Evolutionary conservation across 2,113 vertebrate species (phyloP).

Genomic region (Diphyllodes magnificus): DNA sequence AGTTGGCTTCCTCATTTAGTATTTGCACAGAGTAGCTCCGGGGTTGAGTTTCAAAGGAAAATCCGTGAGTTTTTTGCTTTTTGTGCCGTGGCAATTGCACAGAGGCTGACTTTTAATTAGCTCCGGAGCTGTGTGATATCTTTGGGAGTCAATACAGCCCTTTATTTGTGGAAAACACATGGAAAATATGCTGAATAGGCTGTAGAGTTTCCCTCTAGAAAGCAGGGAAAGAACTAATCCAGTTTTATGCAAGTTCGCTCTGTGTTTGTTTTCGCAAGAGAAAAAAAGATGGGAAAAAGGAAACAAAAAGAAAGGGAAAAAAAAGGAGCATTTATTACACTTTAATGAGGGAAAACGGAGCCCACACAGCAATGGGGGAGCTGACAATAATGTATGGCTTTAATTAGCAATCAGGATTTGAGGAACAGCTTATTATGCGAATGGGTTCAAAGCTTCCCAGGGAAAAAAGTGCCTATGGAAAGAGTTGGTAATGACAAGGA

Average conservation of each 20-base stretch:
- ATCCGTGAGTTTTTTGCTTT: neutral
- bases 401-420: constrained; percentile 66
- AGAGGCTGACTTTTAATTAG: constrained; percentile 25
- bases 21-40: neutral
- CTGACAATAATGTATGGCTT: constrained; percentile 59
- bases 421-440: constrained; percentile 54
- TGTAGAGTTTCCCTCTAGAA: neutral
- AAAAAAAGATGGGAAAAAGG: neutral
- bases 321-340: constrained; percentile 38
- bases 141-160: neutral
- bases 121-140: neutral
- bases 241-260: neutral
- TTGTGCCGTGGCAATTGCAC: neutral
- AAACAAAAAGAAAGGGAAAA: neutral
- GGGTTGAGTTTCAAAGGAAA: constrained; percentile 28
- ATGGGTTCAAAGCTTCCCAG: constrained; percentile 42
- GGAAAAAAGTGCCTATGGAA: constrained; percentile 41
- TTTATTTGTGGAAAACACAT: neutral
- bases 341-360: constrained; percentile 37
- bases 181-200: neutral
- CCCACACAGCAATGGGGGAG: constrained; percentile 39
- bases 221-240: neutral
- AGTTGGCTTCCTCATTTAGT: neutral
- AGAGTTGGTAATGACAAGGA: constrained; percentile 40
- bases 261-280: neutral